Percentiles rank a stretch among this genome's conserved stretches.
These are phyloP conservation scores for Liasis olivaceus DNA, from an alignment of 2,797 vertebrate genomes.

Conservation along the genomic window DNA sequence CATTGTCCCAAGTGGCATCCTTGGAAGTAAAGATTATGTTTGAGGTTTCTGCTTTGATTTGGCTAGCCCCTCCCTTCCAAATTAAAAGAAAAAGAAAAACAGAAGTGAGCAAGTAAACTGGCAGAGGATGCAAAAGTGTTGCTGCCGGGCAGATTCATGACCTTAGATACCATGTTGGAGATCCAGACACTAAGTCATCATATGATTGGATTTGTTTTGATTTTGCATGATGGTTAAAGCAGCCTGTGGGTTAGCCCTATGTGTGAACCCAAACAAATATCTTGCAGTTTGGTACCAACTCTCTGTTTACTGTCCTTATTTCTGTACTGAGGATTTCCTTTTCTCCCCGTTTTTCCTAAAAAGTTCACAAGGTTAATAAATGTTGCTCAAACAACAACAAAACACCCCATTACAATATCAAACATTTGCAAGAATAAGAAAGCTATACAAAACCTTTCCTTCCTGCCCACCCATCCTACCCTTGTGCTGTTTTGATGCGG, in stretches of 20 bases:
- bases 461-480: background rate
- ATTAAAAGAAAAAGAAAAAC: background rate
- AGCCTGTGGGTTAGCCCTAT: background rate
- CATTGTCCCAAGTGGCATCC: background rate
- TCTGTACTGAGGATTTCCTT: background rate
- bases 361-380: background rate
- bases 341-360: background rate
- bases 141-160: background rate
- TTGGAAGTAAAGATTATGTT: background rate
- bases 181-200: background rate
- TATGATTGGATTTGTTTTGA: background rate
- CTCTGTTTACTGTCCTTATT: background rate
- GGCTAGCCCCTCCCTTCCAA: background rate
- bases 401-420: background rate
- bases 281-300: background rate
- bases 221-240: background rate
- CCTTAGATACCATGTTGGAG: background rate
- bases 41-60: background rate
- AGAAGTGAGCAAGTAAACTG: background rate
- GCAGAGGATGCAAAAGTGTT: background rate
- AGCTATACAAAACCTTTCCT: background rate
- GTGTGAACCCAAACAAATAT: background rate
- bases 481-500: constrained; percentile 3
- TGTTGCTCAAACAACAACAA: background rate
- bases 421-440: background rate